Percentiles rank a stretch among this genome's conserved stretches.
Conservation (phyloP, 2,888 invertebrate species). For the Alentia gelatinosa region DNA sequence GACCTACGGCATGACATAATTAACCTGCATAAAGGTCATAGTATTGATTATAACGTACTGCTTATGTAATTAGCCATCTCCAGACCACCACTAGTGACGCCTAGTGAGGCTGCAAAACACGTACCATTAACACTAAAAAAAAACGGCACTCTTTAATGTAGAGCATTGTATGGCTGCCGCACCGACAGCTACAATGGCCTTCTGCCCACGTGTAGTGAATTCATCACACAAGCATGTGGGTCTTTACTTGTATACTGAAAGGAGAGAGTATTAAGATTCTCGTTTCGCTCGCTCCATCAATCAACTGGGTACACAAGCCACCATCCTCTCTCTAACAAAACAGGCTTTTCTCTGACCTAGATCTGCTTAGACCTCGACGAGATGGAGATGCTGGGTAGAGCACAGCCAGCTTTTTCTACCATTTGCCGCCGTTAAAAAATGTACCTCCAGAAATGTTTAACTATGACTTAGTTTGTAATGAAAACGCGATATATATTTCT, state of each 20-base stretch:
- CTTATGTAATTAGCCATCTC: background rate
- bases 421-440: no score
- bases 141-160: background rate
- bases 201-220: background rate
- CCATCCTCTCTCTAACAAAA: background rate
- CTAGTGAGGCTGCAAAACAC: background rate
- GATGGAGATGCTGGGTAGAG: no score
- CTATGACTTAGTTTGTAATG: no score
- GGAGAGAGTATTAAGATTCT: background rate
- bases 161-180: background rate
- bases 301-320: background rate
- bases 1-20: background rate
- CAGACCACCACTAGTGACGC: background rate
- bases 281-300: background rate
- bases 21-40: constrained; percentile 1
- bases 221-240: background rate
- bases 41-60: background rate
- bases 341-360: background rate
- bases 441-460: no score
- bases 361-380: no score
- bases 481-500: no score
- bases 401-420: no score
- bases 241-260: background rate
- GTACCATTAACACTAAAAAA: background rate
- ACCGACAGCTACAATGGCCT: background rate